A percentile compares a stretch with the other conserved stretches of the same genome.
Evolutionary conservation across 1,140 invertebrate species (phyloP).

Genomic region (Heliconius melpomene): DNA sequence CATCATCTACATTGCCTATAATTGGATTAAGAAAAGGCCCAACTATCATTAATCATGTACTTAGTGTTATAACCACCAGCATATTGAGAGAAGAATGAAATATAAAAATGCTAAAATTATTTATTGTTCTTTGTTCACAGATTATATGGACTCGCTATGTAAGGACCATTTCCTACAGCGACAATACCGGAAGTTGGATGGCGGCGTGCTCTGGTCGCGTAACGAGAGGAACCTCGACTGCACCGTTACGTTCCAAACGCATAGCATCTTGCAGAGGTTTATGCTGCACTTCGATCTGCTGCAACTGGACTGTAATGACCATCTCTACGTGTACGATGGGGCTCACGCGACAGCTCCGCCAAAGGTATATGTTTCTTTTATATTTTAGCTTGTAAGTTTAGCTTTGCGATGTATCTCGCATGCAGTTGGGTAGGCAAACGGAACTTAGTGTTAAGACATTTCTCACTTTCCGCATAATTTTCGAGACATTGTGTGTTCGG

Average conservation of each 20-base stretch:
- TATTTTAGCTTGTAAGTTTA: not conserved
- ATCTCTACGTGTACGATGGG: conserved; percentile 95
- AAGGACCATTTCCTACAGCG: conserved; percentile 93
- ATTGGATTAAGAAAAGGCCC: too few relatives aligned
- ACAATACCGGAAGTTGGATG: conserved; percentile 94
- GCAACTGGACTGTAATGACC: conserved; percentile 95
- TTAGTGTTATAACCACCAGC: too few relatives aligned
- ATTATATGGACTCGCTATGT: conserved; percentile 92
- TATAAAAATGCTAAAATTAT: not conserved
- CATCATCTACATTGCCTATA: too few relatives aligned
- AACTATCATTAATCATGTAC: too few relatives aligned
- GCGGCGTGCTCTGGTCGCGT: conserved; percentile 92
- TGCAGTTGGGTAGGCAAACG: too few relatives aligned
- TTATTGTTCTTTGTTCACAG: conserved; percentile 74
- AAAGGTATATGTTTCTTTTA: conserved; percentile 85
- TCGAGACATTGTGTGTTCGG: too few relatives aligned
- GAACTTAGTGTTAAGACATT: too few relatives aligned
- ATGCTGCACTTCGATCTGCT: conserved; percentile 93
- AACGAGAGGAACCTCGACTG: conserved; percentile 95
- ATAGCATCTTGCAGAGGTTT: conserved; percentile 95
- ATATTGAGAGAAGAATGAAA: too few relatives aligned
- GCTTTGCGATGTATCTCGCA: too few relatives aligned
- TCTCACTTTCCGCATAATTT: too few relatives aligned
- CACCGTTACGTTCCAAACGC: conserved; percentile 95
- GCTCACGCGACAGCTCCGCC: conserved; percentile 92